Percentiles rank a stretch among this genome's conserved stretches.
These are phyloP conservation scores for Poeciliopsis infans DNA, from an alignment of 2,797 vertebrate genomes.

Conservation along the genomic window DNA sequence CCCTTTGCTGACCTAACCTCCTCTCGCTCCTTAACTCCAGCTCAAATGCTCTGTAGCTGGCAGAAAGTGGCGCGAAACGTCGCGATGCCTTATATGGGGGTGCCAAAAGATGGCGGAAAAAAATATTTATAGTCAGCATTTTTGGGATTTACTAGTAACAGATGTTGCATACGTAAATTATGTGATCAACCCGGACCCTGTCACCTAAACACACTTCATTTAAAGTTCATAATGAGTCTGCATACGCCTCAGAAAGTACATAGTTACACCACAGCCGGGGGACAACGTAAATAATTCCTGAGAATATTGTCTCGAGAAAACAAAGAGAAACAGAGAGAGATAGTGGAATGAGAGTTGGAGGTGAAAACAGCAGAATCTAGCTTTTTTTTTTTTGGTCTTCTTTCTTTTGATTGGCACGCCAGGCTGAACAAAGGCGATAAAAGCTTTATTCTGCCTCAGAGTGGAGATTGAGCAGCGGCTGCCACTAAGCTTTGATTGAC, in stretches of 20 bases:
- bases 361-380: constrained; percentile 46
- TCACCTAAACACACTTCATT: too few species aligned
- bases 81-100: too few species aligned
- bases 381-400: neutral
- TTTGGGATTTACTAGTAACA: too few species aligned
- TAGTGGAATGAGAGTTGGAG: constrained; percentile 38
- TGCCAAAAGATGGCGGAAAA: too few species aligned
- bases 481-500: constrained; percentile 78
- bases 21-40: constrained; percentile 54
- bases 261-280: constrained; percentile 42
- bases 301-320: constrained; percentile 53
- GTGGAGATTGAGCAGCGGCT: constrained; percentile 68
- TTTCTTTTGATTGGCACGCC: constrained; percentile 54
- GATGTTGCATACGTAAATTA: too few species aligned
- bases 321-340: constrained; percentile 55
- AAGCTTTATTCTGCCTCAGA: constrained; percentile 69
- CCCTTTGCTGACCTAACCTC: constrained; percentile 64
- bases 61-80: too few species aligned
- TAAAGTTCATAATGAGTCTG: too few species aligned
- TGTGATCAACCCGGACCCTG: too few species aligned
- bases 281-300: constrained; percentile 58
- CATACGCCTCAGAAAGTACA: too few species aligned
- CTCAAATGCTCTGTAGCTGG: constrained; percentile 60
- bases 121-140: too few species aligned
- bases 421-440: constrained; percentile 62